Evolutionary conservation across 1,140 invertebrate species (phyloP).

Genomic region (Eubasilissa regina): DNA sequence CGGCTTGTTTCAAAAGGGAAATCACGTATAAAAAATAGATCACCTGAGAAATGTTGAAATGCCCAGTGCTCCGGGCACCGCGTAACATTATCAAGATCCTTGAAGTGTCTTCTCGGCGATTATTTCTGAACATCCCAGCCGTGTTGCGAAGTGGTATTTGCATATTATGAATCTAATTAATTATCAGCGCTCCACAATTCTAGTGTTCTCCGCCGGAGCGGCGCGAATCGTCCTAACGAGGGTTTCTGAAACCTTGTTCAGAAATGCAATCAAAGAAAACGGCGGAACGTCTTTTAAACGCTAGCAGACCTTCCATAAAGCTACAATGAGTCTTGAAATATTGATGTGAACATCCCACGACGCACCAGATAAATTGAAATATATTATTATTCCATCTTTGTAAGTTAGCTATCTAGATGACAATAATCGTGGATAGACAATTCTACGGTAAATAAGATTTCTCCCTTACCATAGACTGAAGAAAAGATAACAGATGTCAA

Average conservation of each 20-base stretch:
- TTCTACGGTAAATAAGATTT: no score
- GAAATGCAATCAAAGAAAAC: no score
- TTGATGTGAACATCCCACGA: not conserved
- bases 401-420: no score
- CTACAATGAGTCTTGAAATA: no score
- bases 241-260: not conserved
- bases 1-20: no score
- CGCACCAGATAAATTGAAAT: not conserved
- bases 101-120: not conserved
- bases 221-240: not conserved
- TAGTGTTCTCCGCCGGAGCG: not conserved
- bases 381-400: no score
- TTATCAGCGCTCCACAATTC: not conserved
- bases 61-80: no score
- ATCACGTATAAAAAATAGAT: no score
- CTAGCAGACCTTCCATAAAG: not conserved
- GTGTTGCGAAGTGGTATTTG: not conserved
- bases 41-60: no score
- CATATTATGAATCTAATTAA: not conserved
- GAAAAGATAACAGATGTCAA: no score
- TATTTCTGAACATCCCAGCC: not conserved
- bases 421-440: no score
- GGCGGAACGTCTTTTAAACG: not conserved
- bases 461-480: no score
- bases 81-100: not conserved